These are phyloP conservation scores for Synergus japonicus DNA, from an alignment of 2,888 invertebrate species.

Conservation along the genomic window DNA sequence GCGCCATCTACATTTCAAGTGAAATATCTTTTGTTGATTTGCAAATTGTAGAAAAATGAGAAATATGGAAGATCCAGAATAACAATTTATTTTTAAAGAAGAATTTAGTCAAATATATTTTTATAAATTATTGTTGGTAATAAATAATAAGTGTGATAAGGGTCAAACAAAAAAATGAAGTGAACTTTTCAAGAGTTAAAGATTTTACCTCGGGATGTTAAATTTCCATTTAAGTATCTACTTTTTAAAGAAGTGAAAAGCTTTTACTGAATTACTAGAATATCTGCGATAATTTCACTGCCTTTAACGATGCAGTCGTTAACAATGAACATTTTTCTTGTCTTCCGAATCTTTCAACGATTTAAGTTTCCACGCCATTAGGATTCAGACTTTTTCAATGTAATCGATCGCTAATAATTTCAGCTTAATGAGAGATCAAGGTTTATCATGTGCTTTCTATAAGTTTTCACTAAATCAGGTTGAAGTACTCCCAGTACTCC, in stretches of 20 bases:
- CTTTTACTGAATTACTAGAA: constrained; percentile 40
- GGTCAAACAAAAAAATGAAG: background rate
- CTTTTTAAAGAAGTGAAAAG: background rate
- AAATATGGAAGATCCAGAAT: background rate
- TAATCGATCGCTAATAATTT: constrained; percentile 43
- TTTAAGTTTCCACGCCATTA: constrained; percentile 60
- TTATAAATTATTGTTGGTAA: background rate
- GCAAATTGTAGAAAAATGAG: background rate
- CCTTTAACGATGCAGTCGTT: constrained; percentile 65
- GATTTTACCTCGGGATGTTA: background rate
- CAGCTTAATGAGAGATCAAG: constrained; percentile 49
- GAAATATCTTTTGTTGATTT: background rate
- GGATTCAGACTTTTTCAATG: constrained; percentile 56
- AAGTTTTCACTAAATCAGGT: background rate
- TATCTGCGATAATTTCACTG: constrained; percentile 64
- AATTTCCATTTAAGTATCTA: background rate
- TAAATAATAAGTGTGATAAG: background rate
- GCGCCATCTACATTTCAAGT: constrained; percentile 26
- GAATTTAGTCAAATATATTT: background rate
- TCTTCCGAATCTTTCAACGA: constrained; percentile 46
- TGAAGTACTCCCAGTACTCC: background rate
- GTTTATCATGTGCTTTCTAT: background rate
- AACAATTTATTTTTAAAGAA: background rate
- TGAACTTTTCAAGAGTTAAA: background rate
- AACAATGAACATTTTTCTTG: constrained; percentile 57